A percentile compares a stretch with the other conserved stretches of the same genome.
Conservation (phyloP, 2,888 invertebrate genomes). For the Cosmorhoe ocellata region DNA sequence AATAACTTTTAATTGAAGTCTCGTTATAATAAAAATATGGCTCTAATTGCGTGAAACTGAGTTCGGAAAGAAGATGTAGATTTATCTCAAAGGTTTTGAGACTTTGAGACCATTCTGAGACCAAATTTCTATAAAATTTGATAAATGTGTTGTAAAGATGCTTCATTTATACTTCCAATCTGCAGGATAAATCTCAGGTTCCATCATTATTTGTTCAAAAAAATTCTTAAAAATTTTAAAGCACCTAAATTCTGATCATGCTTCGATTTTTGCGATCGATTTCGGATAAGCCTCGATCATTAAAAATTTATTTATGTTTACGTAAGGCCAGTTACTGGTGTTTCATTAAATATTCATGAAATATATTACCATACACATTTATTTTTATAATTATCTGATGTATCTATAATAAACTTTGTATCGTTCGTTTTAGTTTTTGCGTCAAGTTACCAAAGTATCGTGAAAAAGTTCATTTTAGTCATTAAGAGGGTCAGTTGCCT, state of each 20-base stretch:
- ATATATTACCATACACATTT: constrained; percentile 34
- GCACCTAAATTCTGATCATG: constrained; percentile 59
- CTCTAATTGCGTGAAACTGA: too few relatives aligned
- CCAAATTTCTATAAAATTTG: too few relatives aligned
- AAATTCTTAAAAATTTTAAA: constrained; percentile 42
- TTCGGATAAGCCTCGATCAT: constrained; percentile 58
- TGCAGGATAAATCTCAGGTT: constrained; percentile 24
- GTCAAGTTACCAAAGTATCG: constrained; percentile 57
- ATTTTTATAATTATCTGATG: constrained; percentile 39
- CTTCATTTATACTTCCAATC: constrained; percentile 23
- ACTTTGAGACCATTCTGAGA: too few relatives aligned
- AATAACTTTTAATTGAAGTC: constrained; percentile 10
- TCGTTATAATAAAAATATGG: not conserved
- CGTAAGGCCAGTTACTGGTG: constrained; percentile 59
- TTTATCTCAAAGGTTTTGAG: too few relatives aligned
- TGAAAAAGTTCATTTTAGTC: constrained; percentile 50
- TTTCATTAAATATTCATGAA: constrained; percentile 61
- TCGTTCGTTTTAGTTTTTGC: constrained; percentile 42
- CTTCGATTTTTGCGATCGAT: constrained; percentile 58
- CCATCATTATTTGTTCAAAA: constrained; percentile 42
- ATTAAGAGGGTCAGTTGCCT: constrained; percentile 57
- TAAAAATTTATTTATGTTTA: constrained; percentile 65
- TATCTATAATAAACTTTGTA: constrained; percentile 32
- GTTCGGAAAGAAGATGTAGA: too few relatives aligned
- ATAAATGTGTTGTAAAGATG: constrained; percentile 7